Evolutionary conservation across 2,113 vertebrate species (phyloP), one percentile per base, ranked within the genome.

Genomic region (Pseudorhombus dupliciocellatus): DNA sequence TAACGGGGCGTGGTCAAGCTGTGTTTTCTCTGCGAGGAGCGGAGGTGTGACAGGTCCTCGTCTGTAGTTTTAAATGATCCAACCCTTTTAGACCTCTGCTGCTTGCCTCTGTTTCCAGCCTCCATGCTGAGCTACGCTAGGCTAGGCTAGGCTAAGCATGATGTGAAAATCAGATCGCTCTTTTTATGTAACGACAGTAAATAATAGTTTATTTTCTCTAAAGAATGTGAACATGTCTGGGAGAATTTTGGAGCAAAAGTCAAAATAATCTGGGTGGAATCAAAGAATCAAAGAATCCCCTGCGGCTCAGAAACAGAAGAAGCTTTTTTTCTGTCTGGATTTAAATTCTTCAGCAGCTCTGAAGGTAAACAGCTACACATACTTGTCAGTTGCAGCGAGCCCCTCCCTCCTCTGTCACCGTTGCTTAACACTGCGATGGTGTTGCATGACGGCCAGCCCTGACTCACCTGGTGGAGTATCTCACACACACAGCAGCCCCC

Each of bases 381-480:
- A 69, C 55, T 34, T 63, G 31, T 68, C 34, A 76, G 34, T 66
- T 58, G 64, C 21, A 30, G 46, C 5, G 16, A 76, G 79, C 77
- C 72, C 57, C 56, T 85, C 85, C 80, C 67, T 79, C 77, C 31
- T 64, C 75, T 7, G 31, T 84, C 77, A 73, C 74, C 51, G 1
- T 75, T 86, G 75, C 85, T 25, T 54, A 73, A 88, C 74, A 84
- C n/a, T 59, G 50, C 22, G 42, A 85, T 54, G 79, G 76, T 65
- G 67, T 87, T 84, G 70, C 76, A 69, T 21, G 11, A 53, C 28
- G 65, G 72, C 69, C 68, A 54, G 59, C 66, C 8, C 84, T 90
- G 88, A 92, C 86, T 90, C 91, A 90, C 88, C 87, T 90, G 81
- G 69, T 40, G 65, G 70, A 83, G 71, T 81, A 86, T 81, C 68